Evolutionary conservation across 2,888 invertebrate species (phyloP).

Genomic region (Tridacna crocea): DNA sequence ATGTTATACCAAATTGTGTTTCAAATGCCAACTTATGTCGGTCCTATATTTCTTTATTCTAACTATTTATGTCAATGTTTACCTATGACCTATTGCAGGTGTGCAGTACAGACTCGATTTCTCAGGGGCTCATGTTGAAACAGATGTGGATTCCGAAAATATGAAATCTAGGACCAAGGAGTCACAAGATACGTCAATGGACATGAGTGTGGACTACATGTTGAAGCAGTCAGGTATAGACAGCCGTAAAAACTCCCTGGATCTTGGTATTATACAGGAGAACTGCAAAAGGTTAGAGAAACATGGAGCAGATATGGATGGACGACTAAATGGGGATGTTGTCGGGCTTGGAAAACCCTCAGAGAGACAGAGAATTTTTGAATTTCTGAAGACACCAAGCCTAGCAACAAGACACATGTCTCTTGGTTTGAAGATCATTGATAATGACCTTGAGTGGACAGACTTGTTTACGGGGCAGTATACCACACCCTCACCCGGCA

Average conservation of each 20-base stretch:
- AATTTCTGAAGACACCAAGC: slow-evolving; percentile 69
- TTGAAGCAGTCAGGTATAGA: slow-evolving; percentile 32
- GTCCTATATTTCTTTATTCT: too few relatives aligned
- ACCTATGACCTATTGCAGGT: slow-evolving; percentile 18
- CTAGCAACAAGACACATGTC: slow-evolving; percentile 65
- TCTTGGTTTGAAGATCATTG: slow-evolving; percentile 61
- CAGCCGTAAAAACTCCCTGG: slow-evolving; percentile 47
- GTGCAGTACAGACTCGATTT: slow-evolving; percentile 76
- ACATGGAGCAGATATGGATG: slow-evolving; percentile 40
- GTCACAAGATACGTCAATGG: neutral
- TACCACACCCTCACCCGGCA: slow-evolving; percentile 47
- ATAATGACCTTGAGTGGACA: slow-evolving; percentile 61
- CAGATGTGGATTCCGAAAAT: slow-evolving; percentile 63
- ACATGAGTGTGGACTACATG: slow-evolving; percentile 14
- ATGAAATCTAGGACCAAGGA: neutral
- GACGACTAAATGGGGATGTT: slow-evolving; percentile 28
- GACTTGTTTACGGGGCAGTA: slow-evolving; percentile 50
- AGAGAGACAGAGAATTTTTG: slow-evolving; percentile 61
- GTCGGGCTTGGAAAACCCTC: slow-evolving; percentile 20
- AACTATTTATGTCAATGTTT: too few relatives aligned
- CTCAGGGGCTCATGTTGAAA: slow-evolving; percentile 74
- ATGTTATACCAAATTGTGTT: too few relatives aligned
- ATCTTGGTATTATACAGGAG: slow-evolving; percentile 55
- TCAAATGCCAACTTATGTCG: too few relatives aligned
- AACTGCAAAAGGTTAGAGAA: slow-evolving; percentile 49